A percentile compares a stretch with the other conserved stretches of the same genome.
Evolutionary conservation across 2,113 vertebrate species (phyloP).

Genomic region (Pseudois nayaur): DNA sequence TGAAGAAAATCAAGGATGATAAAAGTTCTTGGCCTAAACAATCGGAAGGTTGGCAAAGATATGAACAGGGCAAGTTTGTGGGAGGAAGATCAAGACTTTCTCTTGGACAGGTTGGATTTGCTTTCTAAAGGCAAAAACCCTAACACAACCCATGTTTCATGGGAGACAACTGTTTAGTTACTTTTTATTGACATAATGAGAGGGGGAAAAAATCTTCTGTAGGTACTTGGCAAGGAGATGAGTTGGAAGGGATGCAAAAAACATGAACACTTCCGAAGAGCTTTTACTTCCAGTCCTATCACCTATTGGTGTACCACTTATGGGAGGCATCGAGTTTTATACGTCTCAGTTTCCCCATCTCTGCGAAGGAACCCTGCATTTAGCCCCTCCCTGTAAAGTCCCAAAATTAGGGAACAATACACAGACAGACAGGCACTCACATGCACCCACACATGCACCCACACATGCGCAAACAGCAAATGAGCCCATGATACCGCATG

Average conservation of each 20-base stretch:
- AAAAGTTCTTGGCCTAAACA: not conserved
- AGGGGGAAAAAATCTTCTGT: not conserved
- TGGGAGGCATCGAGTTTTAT: not conserved
- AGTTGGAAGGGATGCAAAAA: not conserved
- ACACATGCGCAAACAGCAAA: not conserved
- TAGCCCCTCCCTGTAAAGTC: not conserved
- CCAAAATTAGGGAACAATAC: not conserved
- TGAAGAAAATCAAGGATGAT: not conserved
- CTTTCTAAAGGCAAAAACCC: not conserved
- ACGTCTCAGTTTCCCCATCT: not conserved
- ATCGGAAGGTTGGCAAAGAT: not conserved
- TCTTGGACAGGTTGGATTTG: not conserved
- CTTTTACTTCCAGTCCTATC: not conserved
- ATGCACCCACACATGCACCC: not conserved
- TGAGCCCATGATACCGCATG: not conserved
- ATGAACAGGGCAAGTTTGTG: not conserved
- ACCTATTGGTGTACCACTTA: not conserved
- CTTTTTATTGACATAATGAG: not conserved
- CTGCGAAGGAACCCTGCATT: not conserved
- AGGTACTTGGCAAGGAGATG: not conserved
- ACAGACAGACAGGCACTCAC: not conserved
- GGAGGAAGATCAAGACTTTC: not conserved
- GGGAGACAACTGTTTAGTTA: not conserved
- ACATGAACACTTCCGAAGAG: not conserved
- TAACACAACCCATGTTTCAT: not conserved